Conservation (phyloP, 2,888 invertebrate species). For the Pseudococcus longispinus region DNA sequence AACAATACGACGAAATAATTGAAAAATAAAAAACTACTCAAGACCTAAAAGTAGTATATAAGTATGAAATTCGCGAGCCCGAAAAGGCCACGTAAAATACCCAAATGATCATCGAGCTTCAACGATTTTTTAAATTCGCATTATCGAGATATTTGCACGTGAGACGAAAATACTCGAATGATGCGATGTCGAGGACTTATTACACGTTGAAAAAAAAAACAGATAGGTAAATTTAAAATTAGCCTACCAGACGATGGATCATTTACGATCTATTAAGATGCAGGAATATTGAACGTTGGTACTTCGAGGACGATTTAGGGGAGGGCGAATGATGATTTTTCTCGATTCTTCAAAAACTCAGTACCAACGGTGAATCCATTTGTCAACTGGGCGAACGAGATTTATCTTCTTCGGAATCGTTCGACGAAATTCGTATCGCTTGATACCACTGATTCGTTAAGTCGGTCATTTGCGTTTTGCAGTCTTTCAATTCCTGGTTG, state of each 20-base stretch:
- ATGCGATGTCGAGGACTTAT: neutral
- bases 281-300: neutral
- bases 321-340: neutral
- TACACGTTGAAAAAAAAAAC: neutral
- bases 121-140: neutral
- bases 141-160: neutral
- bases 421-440: conserved; percentile 87
- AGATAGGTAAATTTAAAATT: neutral
- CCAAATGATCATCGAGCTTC: neutral
- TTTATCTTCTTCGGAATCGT: conserved; percentile 82
- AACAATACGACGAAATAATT: neutral
- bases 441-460: conserved; percentile 97
- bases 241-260: neutral
- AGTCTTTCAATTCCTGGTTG: conserved; percentile 88
- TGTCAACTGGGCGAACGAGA: conserved; percentile 55
- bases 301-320: neutral
- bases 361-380: conserved; percentile 42
- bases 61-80: neutral
- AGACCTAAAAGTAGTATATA: neutral
- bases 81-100: neutral
- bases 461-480: conserved; percentile 95
- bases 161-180: neutral
- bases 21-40: neutral
- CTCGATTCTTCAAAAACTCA: conserved; percentile 2
- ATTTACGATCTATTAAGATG: neutral